These are phyloP conservation scores for Drosophila takahashii DNA, from an alignment of 1,140 invertebrate species.

Conservation along the genomic window DNA sequence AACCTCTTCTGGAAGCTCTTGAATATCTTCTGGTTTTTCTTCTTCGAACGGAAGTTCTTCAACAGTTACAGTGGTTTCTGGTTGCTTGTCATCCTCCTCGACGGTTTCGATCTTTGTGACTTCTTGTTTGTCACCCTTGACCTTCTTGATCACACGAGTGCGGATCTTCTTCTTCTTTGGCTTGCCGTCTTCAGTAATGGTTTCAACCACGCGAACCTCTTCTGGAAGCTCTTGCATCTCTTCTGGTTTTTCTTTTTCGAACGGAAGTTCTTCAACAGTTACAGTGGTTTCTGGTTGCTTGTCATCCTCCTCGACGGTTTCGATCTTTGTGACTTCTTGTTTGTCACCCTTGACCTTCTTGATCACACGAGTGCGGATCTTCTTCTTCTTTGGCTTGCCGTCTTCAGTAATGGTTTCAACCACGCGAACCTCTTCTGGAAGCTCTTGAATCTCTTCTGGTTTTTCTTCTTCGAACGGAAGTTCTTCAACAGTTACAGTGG, in stretches of 20 bases:
- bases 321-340: background rate
- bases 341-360: conserved; percentile 3
- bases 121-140: conserved; percentile 5
- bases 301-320: background rate
- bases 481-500: background rate
- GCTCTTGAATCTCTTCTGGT: background rate
- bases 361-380: background rate
- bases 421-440: background rate
- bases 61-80: background rate
- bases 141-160: conserved; percentile 1
- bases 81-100: background rate
- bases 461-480: background rate
- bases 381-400: conserved; percentile 1
- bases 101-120: background rate
- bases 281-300: background rate
- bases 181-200: background rate
- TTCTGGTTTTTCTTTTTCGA: background rate
- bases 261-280: background rate
- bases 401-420: background rate
- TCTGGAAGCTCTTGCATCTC: background rate
- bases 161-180: conserved; percentile 7
- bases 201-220: background rate
- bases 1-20: conserved; percentile 3
- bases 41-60: background rate
- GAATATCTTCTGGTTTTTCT: background rate